Evolutionary conservation across 2,797 vertebrate genomes (phyloP).

Genomic region (Buphagus erythrorhynchus): DNA sequence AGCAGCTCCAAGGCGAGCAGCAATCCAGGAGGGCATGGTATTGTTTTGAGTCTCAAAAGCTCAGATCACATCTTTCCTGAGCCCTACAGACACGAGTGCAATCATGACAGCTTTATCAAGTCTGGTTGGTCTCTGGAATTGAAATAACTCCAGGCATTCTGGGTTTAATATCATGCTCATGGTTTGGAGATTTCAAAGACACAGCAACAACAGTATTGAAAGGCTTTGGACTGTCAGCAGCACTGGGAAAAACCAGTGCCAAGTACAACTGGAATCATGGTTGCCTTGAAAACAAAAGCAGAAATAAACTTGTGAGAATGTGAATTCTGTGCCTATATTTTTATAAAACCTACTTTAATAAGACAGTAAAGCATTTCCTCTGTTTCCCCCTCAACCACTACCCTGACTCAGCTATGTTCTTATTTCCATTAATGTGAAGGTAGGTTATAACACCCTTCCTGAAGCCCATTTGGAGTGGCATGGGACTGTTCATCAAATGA

Average conservation of each 20-base stretch:
- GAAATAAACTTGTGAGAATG: background rate
- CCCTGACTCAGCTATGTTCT: background rate
- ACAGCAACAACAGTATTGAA: background rate
- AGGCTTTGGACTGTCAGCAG: background rate
- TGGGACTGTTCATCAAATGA: background rate
- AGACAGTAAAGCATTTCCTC: background rate
- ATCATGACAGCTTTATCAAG: conserved; percentile 17
- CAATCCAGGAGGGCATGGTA: background rate
- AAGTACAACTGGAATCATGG: background rate
- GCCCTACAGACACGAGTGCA: background rate
- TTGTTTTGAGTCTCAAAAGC: background rate
- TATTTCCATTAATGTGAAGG: background rate
- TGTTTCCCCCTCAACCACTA: background rate
- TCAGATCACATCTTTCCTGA: background rate
- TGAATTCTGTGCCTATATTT: background rate
- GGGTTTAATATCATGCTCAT: background rate
- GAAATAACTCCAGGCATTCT: conserved; percentile 4
- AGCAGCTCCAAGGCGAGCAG: background rate
- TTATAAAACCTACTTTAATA: background rate
- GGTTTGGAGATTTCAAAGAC: background rate
- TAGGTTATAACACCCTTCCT: background rate
- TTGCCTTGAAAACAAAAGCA: background rate
- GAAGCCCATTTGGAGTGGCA: background rate
- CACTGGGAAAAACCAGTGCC: background rate
- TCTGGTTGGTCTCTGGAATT: background rate